These are phyloP conservation scores for Timandra comae DNA, from an alignment of 2,888 invertebrate genomes.

Conservation along the genomic window DNA sequence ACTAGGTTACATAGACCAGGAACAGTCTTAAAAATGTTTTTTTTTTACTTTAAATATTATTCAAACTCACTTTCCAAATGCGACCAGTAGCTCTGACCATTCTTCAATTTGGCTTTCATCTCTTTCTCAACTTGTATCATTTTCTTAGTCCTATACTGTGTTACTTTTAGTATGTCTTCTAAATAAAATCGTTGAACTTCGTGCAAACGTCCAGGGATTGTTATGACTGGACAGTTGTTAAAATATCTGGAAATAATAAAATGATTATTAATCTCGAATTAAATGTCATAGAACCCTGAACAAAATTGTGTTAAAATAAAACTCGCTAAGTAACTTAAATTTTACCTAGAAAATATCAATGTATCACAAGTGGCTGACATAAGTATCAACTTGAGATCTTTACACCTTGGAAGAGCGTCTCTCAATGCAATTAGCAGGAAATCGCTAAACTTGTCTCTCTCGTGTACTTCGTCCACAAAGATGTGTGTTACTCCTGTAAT, in stretches of 20 bases:
- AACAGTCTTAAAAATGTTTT: neutral
- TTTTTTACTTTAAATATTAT: neutral
- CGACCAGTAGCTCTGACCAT: conserved; percentile 60
- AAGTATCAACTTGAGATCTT: conserved; percentile 87
- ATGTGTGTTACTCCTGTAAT: conserved; percentile 88
- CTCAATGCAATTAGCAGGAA: conserved; percentile 91
- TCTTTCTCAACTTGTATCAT: conserved; percentile 63
- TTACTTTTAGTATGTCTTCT: conserved; percentile 84
- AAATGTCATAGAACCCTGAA: too few species aligned
- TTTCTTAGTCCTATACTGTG: conserved; percentile 71
- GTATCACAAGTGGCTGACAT: conserved; percentile 98
- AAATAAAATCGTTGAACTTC: conserved; percentile 86
- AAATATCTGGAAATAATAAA: conserved; percentile 79
- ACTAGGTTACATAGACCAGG: neutral
- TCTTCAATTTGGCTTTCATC: conserved; percentile 40
- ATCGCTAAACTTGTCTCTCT: conserved; percentile 94
- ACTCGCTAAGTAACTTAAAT: too few species aligned
- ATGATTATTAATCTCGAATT: too few species aligned
- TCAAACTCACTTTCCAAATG: conserved; percentile 49
- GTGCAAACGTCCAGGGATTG: conserved; percentile 85
- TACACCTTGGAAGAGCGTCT: conserved; percentile 82
- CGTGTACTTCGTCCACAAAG: conserved; percentile 96
- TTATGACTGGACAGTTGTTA: conserved; percentile 84
- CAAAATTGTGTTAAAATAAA: too few species aligned
- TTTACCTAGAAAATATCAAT: conserved; percentile 81